Conservation (phyloP, 2,113 vertebrate species). For the Solea senegalensis region DNA sequence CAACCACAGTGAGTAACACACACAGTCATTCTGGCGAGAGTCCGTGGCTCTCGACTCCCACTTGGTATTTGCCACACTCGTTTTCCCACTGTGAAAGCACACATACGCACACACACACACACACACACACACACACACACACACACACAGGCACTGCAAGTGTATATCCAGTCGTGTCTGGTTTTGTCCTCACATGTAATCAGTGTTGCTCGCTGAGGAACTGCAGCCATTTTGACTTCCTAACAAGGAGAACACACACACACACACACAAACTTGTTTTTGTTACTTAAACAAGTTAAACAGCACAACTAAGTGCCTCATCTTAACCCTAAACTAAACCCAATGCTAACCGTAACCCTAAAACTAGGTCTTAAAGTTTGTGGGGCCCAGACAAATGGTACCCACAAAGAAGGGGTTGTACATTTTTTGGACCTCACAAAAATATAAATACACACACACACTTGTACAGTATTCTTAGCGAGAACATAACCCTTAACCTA, state of each 20-base stretch:
- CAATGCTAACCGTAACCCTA: no score
- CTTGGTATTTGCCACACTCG: constrained; percentile 15
- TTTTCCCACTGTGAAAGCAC: background rate
- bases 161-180: constrained; percentile 35
- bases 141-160: background rate
- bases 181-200: constrained; percentile 35
- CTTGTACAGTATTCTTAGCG: background rate
- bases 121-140: background rate
- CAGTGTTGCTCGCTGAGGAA: constrained; percentile 23
- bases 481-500: no score
- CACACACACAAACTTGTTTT: background rate
- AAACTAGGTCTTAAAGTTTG: no score
- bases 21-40: constrained; percentile 50
- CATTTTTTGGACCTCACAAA: no score
- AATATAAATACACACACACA: background rate
- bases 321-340: no score
- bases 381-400: no score
- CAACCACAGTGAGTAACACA: constrained; percentile 27
- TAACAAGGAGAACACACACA: background rate
- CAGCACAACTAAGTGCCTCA: no score
- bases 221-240: constrained; percentile 22
- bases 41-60: background rate
- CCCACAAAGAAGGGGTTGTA: no score
- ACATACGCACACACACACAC: background rate
- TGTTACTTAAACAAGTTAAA: no score